Percentiles rank a stretch among this genome's conserved stretches.
These are phyloP conservation scores for Calliopum simillimum DNA, from an alignment of 2,888 invertebrate genomes.

Conservation along the genomic window DNA sequence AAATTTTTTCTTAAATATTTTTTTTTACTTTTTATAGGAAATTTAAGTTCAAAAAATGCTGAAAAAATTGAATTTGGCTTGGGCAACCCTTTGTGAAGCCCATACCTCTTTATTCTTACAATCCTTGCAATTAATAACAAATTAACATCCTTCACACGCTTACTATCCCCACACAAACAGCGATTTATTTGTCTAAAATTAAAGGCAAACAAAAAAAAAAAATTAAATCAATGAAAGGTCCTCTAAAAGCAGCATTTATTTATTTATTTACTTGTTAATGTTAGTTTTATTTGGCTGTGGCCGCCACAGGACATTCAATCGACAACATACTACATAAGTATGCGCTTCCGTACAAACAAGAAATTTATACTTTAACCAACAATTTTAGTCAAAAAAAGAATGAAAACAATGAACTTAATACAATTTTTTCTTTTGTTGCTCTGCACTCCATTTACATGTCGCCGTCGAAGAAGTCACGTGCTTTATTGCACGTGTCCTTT, in stretches of 20 bases:
- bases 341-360: constrained; percentile 24
- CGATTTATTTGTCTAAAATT: constrained; percentile 27
- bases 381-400: constrained; percentile 16
- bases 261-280: constrained; percentile 1
- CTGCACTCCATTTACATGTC: constrained; percentile 32
- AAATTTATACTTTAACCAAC: constrained; percentile 45
- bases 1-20: too few relatives aligned
- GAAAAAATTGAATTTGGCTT: too few relatives aligned
- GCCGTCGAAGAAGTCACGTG: constrained; percentile 58
- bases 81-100: too few relatives aligned
- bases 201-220: too few relatives aligned
- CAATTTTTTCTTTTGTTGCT: background rate
- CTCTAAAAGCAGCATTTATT: constrained; percentile 23
- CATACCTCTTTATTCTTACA: background rate
- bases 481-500: constrained; percentile 65
- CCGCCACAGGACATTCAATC: constrained; percentile 36
- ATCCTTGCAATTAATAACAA: constrained; percentile 62
- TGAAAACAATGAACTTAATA: background rate
- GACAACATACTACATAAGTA: background rate
- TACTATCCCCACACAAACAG: background rate
- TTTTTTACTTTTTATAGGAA: too few relatives aligned
- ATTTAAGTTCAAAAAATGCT: too few relatives aligned
- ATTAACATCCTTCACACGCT: constrained; percentile 61
- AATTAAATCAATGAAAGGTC: constrained; percentile 26
- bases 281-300: constrained; percentile 27